phyloP scores from a whole-genome alignment of 2,888 invertebrate genomes.

The Baccha elongata region DNA sequence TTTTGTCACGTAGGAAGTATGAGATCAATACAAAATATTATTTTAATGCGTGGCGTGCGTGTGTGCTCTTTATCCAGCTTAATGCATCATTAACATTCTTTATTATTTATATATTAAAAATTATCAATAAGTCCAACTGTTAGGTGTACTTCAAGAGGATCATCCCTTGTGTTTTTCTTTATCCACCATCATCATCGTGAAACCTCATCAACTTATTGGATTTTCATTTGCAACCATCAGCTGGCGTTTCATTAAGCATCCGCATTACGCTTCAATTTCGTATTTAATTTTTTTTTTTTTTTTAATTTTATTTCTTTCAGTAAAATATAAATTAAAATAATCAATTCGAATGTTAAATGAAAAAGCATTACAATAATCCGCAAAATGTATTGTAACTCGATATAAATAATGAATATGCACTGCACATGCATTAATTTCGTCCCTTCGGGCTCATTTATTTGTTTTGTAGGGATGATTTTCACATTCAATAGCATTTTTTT shows the following conservation, averaged over 20 bases:
- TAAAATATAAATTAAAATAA: constrained; percentile 24
- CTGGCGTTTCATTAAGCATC: constrained; percentile 33
- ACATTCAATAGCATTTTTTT: constrained; percentile 38
- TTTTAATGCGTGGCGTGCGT: constrained; percentile 51
- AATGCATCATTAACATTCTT: constrained; percentile 15
- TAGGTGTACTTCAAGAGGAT: constrained; percentile 20
- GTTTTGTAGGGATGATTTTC: not conserved
- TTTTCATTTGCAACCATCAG: constrained; percentile 48
- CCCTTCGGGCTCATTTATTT: too few relatives aligned
- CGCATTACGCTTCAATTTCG: constrained; percentile 7
- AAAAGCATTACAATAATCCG: constrained; percentile 33
- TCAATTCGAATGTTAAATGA: constrained; percentile 34
- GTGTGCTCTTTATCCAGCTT: constrained; percentile 49
- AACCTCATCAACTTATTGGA: constrained; percentile 42
- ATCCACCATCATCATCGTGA: not conserved
- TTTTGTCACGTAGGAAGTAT: not conserved
- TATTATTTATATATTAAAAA: constrained; percentile 32
- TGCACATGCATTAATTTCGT: not conserved
- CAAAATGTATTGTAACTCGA: constrained; percentile 20
- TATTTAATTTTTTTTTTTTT: not conserved
- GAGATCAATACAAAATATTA: constrained; percentile 33
- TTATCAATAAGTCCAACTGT: not conserved
- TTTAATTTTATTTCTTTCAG: constrained; percentile 1
- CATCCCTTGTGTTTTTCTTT: constrained; percentile 20
- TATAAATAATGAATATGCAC: constrained; percentile 16